Evolutionary conservation across 1,140 invertebrate species (phyloP).

Genomic region (Platorchestia sp.): DNA sequence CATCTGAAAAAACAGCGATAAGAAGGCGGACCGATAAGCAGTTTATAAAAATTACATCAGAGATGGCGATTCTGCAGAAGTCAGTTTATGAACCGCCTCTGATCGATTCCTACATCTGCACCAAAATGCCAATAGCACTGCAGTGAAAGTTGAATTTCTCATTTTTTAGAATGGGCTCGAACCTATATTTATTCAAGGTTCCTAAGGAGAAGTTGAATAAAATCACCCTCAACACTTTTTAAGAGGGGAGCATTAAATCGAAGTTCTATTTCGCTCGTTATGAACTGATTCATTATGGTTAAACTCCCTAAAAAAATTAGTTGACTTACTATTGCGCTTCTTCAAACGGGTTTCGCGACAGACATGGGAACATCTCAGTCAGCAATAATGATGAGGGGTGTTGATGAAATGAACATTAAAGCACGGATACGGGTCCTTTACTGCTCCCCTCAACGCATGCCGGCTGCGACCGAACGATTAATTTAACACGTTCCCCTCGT

Average conservation of each 20-base stretch:
- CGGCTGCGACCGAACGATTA: no score
- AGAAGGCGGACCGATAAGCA: no score
- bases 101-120: neutral
- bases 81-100: neutral
- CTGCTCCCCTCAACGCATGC: no score
- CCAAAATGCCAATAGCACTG: neutral
- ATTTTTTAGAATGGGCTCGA: neutral
- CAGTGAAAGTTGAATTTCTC: neutral
- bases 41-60: neutral
- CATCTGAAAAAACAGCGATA: neutral
- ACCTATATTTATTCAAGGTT: neutral
- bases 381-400: no score
- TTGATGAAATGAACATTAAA: no score
- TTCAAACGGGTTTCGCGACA: no score
- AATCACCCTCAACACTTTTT: neutral
- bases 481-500: no score
- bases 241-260: neutral
- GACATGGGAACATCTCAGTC: no score
- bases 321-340: neutral
- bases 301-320: neutral
- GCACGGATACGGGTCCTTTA: no score
- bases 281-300: neutral
- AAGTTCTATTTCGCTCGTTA: neutral
- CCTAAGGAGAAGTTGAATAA: neutral
- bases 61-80: neutral